These are phyloP conservation scores for Oscheius sp. DNA, from an alignment of 2,888 invertebrate species.

Conservation along the genomic window DNA sequence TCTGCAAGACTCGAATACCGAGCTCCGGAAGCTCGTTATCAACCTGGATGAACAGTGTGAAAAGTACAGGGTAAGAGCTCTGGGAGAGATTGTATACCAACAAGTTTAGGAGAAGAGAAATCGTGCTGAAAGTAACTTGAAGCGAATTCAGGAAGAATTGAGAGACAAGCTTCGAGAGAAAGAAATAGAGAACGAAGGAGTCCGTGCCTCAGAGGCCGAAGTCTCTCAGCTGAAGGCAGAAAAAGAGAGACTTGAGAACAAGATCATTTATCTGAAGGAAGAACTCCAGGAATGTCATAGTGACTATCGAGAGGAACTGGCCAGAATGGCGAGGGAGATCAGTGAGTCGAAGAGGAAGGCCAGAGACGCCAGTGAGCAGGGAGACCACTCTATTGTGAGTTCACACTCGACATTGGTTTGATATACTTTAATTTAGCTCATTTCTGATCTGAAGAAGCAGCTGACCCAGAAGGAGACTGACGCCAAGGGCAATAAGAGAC, in stretches of 20 bases:
- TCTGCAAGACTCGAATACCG: not conserved
- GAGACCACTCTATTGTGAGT: conserved; percentile 14
- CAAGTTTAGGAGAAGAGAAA: conserved; percentile 16
- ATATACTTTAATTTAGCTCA: conserved; percentile 3
- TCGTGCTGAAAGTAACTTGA: conserved; percentile 14
- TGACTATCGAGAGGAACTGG: conserved; percentile 40
- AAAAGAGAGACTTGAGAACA: conserved; percentile 32
- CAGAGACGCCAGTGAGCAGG: conserved; percentile 27
- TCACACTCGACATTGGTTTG: not conserved
- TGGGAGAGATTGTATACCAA: not conserved
- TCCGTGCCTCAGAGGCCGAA: conserved; percentile 26
- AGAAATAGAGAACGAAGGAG: conserved; percentile 14
- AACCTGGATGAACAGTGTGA: conserved; percentile 36
- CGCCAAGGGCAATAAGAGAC: conserved; percentile 29
- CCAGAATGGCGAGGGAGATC: conserved; percentile 39
- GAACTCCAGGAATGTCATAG: conserved; percentile 34
- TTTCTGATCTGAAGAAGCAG: conserved; percentile 17
- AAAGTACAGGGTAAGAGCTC: conserved; percentile 21
- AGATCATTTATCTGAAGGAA: conserved; percentile 32
- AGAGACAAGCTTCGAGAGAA: conserved; percentile 12
- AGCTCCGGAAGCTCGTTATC: not conserved
- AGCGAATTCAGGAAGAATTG: conserved; percentile 2
- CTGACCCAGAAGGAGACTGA: conserved; percentile 31
- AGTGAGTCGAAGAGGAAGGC: conserved; percentile 41
- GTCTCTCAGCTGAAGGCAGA: conserved; percentile 24